These are phyloP conservation scores for Onychostruthus taczanowskii DNA, from an alignment of 2,113 vertebrate species.

Conservation along the genomic window DNA sequence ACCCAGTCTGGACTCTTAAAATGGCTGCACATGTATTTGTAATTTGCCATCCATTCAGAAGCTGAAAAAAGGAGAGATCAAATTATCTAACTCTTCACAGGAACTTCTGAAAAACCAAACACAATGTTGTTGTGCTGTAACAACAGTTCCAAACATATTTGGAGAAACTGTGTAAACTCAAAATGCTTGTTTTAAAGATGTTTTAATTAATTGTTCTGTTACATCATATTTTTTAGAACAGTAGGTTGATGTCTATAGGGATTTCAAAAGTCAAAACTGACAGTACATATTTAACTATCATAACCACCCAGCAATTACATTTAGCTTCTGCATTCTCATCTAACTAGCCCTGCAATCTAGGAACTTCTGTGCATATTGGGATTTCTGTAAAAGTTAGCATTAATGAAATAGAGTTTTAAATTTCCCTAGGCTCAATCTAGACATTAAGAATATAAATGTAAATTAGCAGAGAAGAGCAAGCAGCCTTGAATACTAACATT, in stretches of 20 bases:
- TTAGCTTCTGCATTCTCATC: slow-evolving; percentile 63
- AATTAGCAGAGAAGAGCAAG: slow-evolving; percentile 74
- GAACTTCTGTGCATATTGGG: slow-evolving; percentile 66
- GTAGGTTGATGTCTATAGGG: slow-evolving; percentile 4
- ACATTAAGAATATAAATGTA: slow-evolving; percentile 81
- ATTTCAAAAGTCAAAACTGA: slow-evolving; percentile 64
- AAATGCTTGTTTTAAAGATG: background rate
- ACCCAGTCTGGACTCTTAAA: background rate
- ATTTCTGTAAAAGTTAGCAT: slow-evolving; percentile 73
- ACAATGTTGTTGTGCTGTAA: background rate
- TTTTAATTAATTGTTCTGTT: slow-evolving; percentile 40
- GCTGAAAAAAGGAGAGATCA: background rate
- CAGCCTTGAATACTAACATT: slow-evolving; percentile 72
- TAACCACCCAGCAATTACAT: slow-evolving; percentile 66
- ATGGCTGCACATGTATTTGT: background rate
- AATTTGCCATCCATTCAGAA: slow-evolving; percentile 15
- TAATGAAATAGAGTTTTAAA: slow-evolving; percentile 78
- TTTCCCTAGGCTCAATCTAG: slow-evolving; percentile 76
- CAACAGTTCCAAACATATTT: background rate
- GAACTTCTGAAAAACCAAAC: background rate
- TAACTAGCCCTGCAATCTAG: slow-evolving; percentile 58
- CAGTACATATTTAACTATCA: slow-evolving; percentile 70
- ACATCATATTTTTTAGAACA: slow-evolving; percentile 31
- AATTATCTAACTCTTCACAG: background rate
- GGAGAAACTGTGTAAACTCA: background rate